Evolutionary conservation across 2,888 invertebrate genomes (phyloP), one percentile per base, ranked within the genome.

Genomic region (Sminthurinus aureus): DNA sequence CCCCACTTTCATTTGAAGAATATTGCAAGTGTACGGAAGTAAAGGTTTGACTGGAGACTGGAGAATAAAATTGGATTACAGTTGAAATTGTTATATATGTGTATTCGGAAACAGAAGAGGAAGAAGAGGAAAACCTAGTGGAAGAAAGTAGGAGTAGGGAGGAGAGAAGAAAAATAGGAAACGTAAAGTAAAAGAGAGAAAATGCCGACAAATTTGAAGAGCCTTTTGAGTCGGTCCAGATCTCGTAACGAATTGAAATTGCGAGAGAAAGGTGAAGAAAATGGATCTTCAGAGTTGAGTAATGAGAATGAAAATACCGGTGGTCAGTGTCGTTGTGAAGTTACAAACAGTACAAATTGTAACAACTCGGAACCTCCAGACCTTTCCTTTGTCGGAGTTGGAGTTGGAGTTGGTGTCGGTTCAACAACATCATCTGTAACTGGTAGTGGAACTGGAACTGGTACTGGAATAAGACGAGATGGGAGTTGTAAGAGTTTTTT

Each of bases 121-220:
- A 38, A 38, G 38, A 38, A 38, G 24, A 71, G 24, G 3, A 9
- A 58, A 3, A 9, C 2, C 26, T 13, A 71, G 18, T 8, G 11
- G 20, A 15, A 66, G 18, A 18, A 20, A 50, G 74, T 20, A 50
- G 24, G 1, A 66, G 13, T 22, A 24, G 15, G 15, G 3, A 58
- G 8, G 38, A 38, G 6, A 38, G 38, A 6, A 38, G 6, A 38
- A 8, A 67, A 15, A 26, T 13, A 71, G 24, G 71, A 71, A 71
- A 26, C 24, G 15, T 22, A 26, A 24, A 52, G 22, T 69, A 13
- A 50, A 75, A 52, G 52, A 26, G 18, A 20, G 75, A 86, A 81
- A 85, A 88, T 88, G 88, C 88, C 88, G 69, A 88, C 88, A 52
- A 88, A 88, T 85, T 83, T 88, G 67, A 88, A 88, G 83, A 88